Evolutionary conservation across 2,113 vertebrate species (phyloP).

Genomic region (Desmodus rotundus): DNA sequence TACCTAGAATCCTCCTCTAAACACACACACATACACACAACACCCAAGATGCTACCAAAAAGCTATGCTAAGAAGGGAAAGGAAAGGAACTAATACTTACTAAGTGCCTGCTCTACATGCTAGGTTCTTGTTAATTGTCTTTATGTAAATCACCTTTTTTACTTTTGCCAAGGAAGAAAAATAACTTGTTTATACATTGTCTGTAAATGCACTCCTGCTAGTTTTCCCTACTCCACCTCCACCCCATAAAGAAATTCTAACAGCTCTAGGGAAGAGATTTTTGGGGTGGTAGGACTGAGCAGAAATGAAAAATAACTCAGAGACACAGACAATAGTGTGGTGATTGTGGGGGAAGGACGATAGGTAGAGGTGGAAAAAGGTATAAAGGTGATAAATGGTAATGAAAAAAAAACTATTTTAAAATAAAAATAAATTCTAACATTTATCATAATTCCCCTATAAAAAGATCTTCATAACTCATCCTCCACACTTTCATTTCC

Average conservation of each 20-base stretch:
- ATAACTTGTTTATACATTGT: background rate
- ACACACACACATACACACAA: background rate
- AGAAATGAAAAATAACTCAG: too few relatives aligned
- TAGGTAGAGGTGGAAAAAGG: too few relatives aligned
- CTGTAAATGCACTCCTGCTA: background rate
- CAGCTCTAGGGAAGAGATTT: background rate
- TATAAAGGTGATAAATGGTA: too few relatives aligned
- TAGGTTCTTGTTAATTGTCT: background rate
- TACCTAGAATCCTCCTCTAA: background rate
- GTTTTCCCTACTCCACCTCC: background rate
- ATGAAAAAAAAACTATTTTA: too few relatives aligned
- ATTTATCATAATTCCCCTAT: background rate
- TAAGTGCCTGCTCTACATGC: background rate
- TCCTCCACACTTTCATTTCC: background rate
- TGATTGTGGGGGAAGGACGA: too few relatives aligned
- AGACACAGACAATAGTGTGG: too few relatives aligned
- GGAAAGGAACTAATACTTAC: background rate
- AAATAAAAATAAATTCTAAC: background rate
- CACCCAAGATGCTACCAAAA: background rate
- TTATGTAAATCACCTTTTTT: constrained; percentile 6
- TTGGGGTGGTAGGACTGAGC: too few relatives aligned
- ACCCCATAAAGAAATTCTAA: background rate
- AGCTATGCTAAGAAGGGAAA: background rate
- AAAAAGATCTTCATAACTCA: background rate
- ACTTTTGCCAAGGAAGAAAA: constrained; percentile 25